Percentiles rank a stretch among this genome's conserved stretches.
These are phyloP conservation scores for Nothura maculosa DNA, from an alignment of 2,797 vertebrate genomes.

Conservation along the genomic window DNA sequence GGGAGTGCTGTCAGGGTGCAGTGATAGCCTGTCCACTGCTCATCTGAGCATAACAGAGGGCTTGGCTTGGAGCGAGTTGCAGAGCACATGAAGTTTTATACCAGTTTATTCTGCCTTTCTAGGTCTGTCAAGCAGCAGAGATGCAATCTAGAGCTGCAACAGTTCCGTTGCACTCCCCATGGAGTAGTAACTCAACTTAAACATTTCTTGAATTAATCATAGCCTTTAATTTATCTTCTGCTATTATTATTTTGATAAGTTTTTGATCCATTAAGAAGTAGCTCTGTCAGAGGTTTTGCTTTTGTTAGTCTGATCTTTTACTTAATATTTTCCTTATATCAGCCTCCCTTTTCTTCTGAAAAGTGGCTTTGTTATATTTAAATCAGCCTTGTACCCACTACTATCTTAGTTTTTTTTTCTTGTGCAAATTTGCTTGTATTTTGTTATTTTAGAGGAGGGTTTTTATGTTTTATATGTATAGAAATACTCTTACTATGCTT, in stretches of 20 bases:
- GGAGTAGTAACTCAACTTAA: not conserved
- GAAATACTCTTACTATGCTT: not conserved
- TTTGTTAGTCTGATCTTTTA: not conserved
- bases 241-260: not conserved
- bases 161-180: not conserved
- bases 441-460: not conserved
- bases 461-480: not conserved
- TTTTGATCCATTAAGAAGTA: not conserved
- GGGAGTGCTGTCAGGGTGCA: conserved; percentile 56
- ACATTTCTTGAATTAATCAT: not conserved
- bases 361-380: not conserved
- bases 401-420: not conserved
- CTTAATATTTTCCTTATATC: not conserved
- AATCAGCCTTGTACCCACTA: accelerated
- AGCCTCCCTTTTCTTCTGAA: not conserved
- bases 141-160: conserved; percentile 7
- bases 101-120: conserved; percentile 18
- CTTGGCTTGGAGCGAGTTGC: conserved; percentile 44
- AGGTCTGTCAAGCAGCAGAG: conserved; percentile 24
- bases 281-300: not conserved
- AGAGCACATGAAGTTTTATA: conserved; percentile 23
- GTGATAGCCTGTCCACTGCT: conserved; percentile 60
- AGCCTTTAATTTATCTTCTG: not conserved
- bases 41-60: conserved; percentile 57
- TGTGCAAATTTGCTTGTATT: not conserved